Evolutionary conservation across 2,113 vertebrate genomes (phyloP), one percentile per base, ranked within the genome.

Genomic region (Poecile atricapillus): DNA sequence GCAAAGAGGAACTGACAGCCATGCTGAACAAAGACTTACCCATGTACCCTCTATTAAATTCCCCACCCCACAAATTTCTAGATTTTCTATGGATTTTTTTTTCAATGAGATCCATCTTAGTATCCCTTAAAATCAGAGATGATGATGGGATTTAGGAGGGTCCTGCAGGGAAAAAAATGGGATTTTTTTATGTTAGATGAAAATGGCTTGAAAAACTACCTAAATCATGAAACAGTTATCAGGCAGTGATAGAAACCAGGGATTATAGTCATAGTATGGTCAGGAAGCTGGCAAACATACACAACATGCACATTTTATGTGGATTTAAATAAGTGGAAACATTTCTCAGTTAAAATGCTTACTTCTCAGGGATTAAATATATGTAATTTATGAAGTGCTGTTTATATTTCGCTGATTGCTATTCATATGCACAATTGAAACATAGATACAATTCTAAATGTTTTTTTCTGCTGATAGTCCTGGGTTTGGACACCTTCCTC

Each of bases 11-110:
- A 87, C 65, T 53, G 64, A 95, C 81, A 94, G 79, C 82, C 55
- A 25, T 77, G 49, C 60, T 70, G 90, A 90, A 90, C 94, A 95
- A 95, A 94, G 76, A 47, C 87, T 90, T 90, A 16, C 21, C 62
- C 31, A 18, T 21, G 11, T 62, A 35, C 25, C 30, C 28, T 28
- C 41, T 85, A 2, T 59, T 68, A 52, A 87, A 77, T 63, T 46
- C 28, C 47, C 23, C 3, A 8, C 10, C 20, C 33, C 13, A 56
- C 13, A 37, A 28, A 93, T 70, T 46, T 83, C 15, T 59, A 74
- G 33, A 55, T 83, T 94, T 85, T 73, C 33, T 35, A 37, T 76
- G 37, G 5, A 47, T 46, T 64, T 15, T 84, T 43, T 64, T 74
- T 18, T 35, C 33, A 67, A 7, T 55, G 17, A 63, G 4, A 79